A percentile compares a stretch with the other conserved stretches of the same genome.
phyloP scores from a whole-genome alignment of 2,888 invertebrate genomes.

The Dusona sp. region DNA sequence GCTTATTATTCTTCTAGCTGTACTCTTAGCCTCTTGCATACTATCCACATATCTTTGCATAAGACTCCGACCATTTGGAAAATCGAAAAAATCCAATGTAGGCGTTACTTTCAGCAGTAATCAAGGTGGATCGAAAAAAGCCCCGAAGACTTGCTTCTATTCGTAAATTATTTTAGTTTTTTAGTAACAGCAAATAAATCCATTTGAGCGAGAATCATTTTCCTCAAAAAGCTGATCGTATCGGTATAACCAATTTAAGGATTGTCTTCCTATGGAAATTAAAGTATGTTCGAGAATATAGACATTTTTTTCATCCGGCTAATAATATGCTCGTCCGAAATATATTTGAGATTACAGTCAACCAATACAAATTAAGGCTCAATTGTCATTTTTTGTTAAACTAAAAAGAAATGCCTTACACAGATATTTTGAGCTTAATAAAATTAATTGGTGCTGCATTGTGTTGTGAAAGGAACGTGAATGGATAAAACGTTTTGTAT shows the following conservation, averaged over 20 bases:
- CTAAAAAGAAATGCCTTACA: neutral
- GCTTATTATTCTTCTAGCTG: constrained; percentile 92
- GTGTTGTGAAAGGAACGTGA: neutral
- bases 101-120: constrained; percentile 77
- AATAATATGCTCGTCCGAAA: neutral
- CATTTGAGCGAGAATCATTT: neutral
- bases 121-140: constrained; percentile 78
- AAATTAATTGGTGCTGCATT: neutral
- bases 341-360: neutral
- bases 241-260: constrained; percentile 24
- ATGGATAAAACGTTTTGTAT: neutral
- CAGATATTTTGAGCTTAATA: neutral
- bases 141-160: constrained; percentile 89
- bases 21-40: constrained; percentile 93
- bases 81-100: constrained; percentile 85
- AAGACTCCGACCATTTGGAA: constrained; percentile 90
- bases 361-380: neutral
- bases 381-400: neutral
- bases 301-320: neutral
- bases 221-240: constrained; percentile 7
- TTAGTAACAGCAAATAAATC: neutral
- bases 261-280: constrained; percentile 43
- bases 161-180: constrained; percentile 85
- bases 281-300: constrained; percentile 33
- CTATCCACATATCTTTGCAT: constrained; percentile 94